A percentile compares a stretch with the other conserved stretches of the same genome.
Evolutionary conservation across 2,113 vertebrate genomes (phyloP).

Genomic region (Solea senegalensis): DNA sequence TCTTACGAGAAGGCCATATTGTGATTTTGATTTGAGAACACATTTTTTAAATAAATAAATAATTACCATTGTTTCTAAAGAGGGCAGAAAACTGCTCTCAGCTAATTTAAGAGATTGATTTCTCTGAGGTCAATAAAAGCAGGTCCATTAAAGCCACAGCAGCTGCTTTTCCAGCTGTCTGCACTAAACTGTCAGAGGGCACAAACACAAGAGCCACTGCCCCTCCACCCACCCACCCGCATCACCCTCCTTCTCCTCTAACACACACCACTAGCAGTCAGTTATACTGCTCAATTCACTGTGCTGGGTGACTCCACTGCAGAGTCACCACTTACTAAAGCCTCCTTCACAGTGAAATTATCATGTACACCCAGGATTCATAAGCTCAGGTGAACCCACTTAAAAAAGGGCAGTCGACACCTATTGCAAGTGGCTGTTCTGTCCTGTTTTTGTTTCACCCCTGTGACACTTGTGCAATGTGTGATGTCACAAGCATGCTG

Average conservation of each 20-base stretch:
- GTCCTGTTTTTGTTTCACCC: no score
- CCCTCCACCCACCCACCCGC: background rate
- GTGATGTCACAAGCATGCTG: no score
- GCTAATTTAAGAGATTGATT: constrained; percentile 58
- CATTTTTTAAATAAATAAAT: no score
- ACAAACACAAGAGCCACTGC: constrained; percentile 21
- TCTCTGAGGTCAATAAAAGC: constrained; percentile 47
- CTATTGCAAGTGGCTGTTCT: no score
- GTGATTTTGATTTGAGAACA: no score
- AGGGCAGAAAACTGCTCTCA: constrained; percentile 21
- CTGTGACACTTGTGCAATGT: no score
- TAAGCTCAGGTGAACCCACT: no score
- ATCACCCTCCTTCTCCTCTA: background rate
- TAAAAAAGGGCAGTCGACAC: no score
- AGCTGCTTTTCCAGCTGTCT: constrained; percentile 47
- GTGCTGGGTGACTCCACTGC: constrained; percentile 3
- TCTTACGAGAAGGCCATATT: no score
- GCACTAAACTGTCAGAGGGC: constrained; percentile 36
- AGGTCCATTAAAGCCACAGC: constrained; percentile 43
- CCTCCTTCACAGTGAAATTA: no score
- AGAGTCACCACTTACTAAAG: background rate
- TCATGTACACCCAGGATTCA: no score
- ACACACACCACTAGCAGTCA: constrained; percentile 5
- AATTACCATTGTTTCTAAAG: background rate
- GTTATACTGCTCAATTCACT: constrained; percentile 16